Evolutionary conservation across 2,888 invertebrate species (phyloP), one percentile per base, ranked within the genome.

Genomic region (Melinopterus prodromus): DNA sequence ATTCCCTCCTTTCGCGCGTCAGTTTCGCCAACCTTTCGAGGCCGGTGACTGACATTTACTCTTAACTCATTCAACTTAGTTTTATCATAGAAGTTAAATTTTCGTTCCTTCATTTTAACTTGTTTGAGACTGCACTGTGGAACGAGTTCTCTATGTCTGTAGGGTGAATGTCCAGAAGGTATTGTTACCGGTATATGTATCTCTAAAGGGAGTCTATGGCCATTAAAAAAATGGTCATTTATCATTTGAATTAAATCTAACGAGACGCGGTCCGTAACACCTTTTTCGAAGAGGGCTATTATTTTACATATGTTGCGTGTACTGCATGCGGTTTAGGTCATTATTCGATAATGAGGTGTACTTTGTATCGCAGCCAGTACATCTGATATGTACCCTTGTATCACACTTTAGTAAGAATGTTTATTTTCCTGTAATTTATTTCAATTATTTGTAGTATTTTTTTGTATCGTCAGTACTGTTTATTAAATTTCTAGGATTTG

Each of bases 151-250:
- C 26, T 26, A 26, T 26, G 26, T 53, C 53, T 53, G 53, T 53
- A 7, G 53, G 53, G 53, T 53, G 53, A 53, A 53, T 53, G 53
- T 53, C 26, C 26, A 26, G 1, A 26, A 26, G 26, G 26, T 26
- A 53, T 53, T 53, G 53, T 53, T 53, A 53, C 53, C 53, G 12
- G 53, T 53, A 7, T 12, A 53, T 53, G 9, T 12, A 53, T 53
- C 53, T 53, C 53, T 53, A 53, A 53, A 53, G 53, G 53, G 53
- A 53, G 53, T 53, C 53, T 53, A 53, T 53, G 53, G 9, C 53
- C 53, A 53, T 53, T 53, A 53, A 53, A 53, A 53, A 53, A 53
- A 53, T 53, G 53, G 53, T 53, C 53, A 53, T 53, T 53, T 53
- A 53, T 53, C 53, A 53, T 53, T 53, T 53, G 53, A 53, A 53